These are phyloP conservation scores for Pocota personata DNA, from an alignment of 2,888 invertebrate genomes.

Conservation along the genomic window DNA sequence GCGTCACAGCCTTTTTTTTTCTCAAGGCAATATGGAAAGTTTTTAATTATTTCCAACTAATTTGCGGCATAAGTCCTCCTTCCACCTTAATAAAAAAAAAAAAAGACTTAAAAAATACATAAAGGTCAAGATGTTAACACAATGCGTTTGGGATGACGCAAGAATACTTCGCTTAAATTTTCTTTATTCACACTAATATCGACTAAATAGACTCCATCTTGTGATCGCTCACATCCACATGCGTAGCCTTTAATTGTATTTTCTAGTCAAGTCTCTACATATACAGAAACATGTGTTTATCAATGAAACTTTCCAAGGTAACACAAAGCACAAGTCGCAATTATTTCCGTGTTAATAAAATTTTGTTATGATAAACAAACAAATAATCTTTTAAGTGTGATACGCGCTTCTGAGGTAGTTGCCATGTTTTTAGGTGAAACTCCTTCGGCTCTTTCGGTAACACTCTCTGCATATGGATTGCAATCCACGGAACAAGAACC, in stretches of 20 bases:
- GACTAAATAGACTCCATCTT: constrained; percentile 5
- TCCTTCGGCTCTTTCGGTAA: neutral
- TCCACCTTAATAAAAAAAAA: too few species aligned
- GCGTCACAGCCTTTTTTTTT: too few species aligned
- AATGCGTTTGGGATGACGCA: neutral
- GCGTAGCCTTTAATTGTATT: neutral
- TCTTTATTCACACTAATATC: neutral
- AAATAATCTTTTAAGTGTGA: neutral
- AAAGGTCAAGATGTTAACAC: neutral
- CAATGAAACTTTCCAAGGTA: constrained; percentile 47
- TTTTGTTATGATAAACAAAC: constrained; percentile 39
- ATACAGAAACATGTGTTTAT: constrained; percentile 37
- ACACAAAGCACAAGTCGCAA: constrained; percentile 15
- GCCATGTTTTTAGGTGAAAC: neutral
- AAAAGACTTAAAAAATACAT: neutral
- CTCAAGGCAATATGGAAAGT: too few species aligned
- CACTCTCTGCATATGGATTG: neutral
- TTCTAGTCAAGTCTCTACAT: neutral
- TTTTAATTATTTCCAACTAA: too few species aligned
- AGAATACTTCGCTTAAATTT: neutral
- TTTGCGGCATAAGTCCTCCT: too few species aligned
- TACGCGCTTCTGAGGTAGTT: neutral
- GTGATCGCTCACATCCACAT: neutral
- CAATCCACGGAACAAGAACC: neutral
- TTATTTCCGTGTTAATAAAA: constrained; percentile 52